phyloP scores from a whole-genome alignment of 1,140 invertebrate species.

The Drosophila novamexicana region DNA sequence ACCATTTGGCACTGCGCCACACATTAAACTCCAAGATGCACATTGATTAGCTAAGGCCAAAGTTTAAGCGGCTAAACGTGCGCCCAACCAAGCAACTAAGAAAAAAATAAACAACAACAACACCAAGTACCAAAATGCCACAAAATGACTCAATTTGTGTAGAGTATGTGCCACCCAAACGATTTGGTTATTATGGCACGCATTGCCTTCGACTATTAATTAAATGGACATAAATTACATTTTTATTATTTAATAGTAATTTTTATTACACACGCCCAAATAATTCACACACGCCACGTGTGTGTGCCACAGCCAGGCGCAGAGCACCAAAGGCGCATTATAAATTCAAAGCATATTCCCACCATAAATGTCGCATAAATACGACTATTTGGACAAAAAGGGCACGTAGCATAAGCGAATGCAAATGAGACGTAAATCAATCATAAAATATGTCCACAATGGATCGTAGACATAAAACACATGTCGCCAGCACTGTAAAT shows the following conservation, averaged over 20 bases:
- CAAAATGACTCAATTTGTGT: constrained; percentile 62
- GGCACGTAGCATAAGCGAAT: constrained; percentile 57
- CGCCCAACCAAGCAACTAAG: constrained; percentile 29
- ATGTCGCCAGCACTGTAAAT: constrained; percentile 25
- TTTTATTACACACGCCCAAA: constrained; percentile 42
- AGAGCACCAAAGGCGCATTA: constrained; percentile 37
- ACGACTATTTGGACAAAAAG: constrained; percentile 58
- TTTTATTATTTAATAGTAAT: constrained; percentile 20
- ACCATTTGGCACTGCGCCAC: constrained; percentile 55
- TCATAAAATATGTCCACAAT: constrained; percentile 37
- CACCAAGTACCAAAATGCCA: constrained; percentile 26
- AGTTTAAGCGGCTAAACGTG: constrained; percentile 80
- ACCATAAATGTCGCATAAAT: constrained; percentile 74
- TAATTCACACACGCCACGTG: constrained; percentile 36
- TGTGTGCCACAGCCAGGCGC: background rate
- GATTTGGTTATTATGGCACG: constrained; percentile 35
- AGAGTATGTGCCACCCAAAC: constrained; percentile 5
- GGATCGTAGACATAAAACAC: constrained; percentile 34
- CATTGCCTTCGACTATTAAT: constrained; percentile 35
- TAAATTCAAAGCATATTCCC: constrained; percentile 71
- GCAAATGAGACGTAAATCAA: constrained; percentile 67
- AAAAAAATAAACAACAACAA: constrained; percentile 9
- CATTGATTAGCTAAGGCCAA: constrained; percentile 71
- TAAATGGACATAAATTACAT: constrained; percentile 49
- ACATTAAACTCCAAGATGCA: constrained; percentile 69